Evolutionary conservation across 2,888 invertebrate species (phyloP).

Genomic region (Orthosia incerta): DNA sequence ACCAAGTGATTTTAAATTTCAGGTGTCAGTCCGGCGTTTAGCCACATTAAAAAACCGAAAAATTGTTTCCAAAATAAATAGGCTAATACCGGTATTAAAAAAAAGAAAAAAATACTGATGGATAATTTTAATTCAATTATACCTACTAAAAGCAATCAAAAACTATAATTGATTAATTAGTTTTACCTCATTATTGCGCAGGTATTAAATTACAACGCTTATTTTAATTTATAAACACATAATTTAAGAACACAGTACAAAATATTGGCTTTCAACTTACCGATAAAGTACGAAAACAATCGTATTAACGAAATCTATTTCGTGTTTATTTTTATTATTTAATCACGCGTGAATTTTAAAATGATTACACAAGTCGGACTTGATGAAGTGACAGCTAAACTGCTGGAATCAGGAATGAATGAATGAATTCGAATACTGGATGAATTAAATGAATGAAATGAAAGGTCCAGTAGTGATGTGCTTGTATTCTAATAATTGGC

Average conservation of each 20-base stretch:
- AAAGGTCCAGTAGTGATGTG: constrained; percentile 5
- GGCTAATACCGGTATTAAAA: neutral
- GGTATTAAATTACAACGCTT: constrained; percentile 53
- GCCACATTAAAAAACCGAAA: constrained; percentile 22
- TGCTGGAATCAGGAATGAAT: too few relatives aligned
- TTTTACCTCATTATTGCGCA: constrained; percentile 28
- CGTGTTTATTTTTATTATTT: constrained; percentile 33
- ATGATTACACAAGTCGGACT: constrained; percentile 67
- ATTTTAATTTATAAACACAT: constrained; percentile 23
- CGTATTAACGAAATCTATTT: constrained; percentile 4
- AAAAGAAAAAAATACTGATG: neutral
- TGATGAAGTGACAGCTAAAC: constrained; percentile 46
- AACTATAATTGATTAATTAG: constrained; percentile 6
- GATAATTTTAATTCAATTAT: neutral
- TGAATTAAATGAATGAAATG: constrained; percentile 8
- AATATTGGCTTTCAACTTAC: constrained; percentile 43
- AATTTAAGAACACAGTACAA: constrained; percentile 4
- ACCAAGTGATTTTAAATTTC: neutral
- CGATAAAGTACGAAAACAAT: constrained; percentile 26
- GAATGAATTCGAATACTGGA: too few relatives aligned
- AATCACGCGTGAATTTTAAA: constrained; percentile 42
- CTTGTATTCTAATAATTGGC: neutral
- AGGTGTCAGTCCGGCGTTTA: too few relatives aligned
- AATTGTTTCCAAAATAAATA: neutral
- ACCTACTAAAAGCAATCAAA: constrained; percentile 6